These are phyloP conservation scores for Rhamphomyia laevipes DNA, from an alignment of 2,888 invertebrate genomes.

Conservation along the genomic window DNA sequence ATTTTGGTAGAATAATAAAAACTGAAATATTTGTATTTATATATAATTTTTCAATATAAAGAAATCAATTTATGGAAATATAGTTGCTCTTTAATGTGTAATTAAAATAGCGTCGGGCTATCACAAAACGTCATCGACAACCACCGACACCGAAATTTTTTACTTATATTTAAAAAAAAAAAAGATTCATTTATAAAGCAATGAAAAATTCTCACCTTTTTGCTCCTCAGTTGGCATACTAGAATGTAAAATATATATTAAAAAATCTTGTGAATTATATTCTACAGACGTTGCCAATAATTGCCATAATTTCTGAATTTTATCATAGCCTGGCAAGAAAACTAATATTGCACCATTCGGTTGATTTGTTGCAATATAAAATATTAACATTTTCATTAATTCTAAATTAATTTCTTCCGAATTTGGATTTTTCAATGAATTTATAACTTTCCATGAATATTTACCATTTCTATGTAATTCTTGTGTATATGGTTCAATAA, in stretches of 20 bases:
- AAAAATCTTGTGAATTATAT: slow-evolving; percentile 40
- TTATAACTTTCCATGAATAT: slow-evolving; percentile 46
- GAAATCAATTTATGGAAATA: no score
- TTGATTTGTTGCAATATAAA: slow-evolving; percentile 49
- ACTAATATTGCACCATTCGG: slow-evolving; percentile 72
- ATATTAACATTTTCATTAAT: slow-evolving; percentile 53
- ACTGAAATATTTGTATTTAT: no score
- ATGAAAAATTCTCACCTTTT: slow-evolving; percentile 33
- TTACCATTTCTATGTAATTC: slow-evolving; percentile 33
- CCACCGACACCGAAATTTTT: no score
- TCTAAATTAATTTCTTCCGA: slow-evolving; percentile 59
- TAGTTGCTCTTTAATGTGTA: no score
- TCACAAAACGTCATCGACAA: no score
- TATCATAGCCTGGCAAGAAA: slow-evolving; percentile 70
- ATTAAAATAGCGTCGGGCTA: no score
- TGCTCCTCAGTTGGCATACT: slow-evolving; percentile 76
- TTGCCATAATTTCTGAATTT: slow-evolving; percentile 49
- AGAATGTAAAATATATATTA: slow-evolving; percentile 76
- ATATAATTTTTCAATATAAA: no score
- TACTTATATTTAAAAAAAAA: no score
- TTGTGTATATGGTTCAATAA: slow-evolving; percentile 39
- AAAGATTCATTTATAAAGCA: no score
- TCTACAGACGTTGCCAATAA: slow-evolving; percentile 30
- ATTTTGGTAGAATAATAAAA: no score
- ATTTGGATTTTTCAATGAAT: slow-evolving; percentile 48